phyloP scores from a whole-genome alignment of 1,140 invertebrate species.

The Triops cancriformis region DNA sequence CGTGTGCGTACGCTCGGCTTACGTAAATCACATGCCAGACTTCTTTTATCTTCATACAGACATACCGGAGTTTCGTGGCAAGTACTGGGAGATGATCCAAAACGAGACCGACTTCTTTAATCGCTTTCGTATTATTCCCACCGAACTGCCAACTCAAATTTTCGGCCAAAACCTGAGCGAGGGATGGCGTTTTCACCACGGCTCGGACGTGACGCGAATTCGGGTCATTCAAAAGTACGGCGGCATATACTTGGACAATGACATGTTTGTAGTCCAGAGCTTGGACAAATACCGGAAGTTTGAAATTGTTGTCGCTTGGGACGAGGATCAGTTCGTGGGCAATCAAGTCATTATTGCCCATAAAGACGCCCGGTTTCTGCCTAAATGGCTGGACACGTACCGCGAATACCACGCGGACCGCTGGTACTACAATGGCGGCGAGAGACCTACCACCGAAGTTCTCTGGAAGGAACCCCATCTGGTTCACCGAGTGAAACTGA shows the following conservation, averaged over 20 bases:
- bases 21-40: constrained; percentile 33
- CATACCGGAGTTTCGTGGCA: constrained; percentile 29
- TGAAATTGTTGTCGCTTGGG: constrained; percentile 41
- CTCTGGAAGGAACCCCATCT: constrained; percentile 31
- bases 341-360: constrained; percentile 35
- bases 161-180: constrained; percentile 32
- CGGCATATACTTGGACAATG: constrained; percentile 42
- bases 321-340: constrained; percentile 34
- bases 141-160: constrained; percentile 32
- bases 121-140: constrained; percentile 23
- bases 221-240: constrained; percentile 37
- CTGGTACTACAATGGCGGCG: constrained; percentile 36
- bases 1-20: constrained; percentile 32
- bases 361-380: constrained; percentile 35
- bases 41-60: constrained; percentile 35
- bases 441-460: constrained; percentile 33
- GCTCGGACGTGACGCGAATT: constrained; percentile 39
- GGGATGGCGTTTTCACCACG: constrained; percentile 35
- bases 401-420: constrained; percentile 30
- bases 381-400: constrained; percentile 35
- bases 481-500: constrained; percentile 33
- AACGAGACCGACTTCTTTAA: background rate
- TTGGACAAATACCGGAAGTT: constrained; percentile 38
- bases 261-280: constrained; percentile 38
- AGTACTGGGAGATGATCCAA: constrained; percentile 28